Evolutionary conservation across 2,797 vertebrate species (phyloP), one percentile per base, ranked within the genome.

Genomic region (Clarias fuscus): DNA sequence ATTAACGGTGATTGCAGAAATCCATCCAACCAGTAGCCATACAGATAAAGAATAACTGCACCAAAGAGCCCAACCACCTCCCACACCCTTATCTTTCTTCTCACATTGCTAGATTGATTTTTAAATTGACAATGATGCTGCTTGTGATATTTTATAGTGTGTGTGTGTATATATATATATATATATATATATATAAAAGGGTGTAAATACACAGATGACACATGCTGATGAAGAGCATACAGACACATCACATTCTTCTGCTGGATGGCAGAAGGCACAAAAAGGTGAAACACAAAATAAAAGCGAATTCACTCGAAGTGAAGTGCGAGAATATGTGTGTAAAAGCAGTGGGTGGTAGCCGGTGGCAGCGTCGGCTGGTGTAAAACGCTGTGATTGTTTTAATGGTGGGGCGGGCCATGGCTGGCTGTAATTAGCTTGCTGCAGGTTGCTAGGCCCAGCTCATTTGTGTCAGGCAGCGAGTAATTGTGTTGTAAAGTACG

Each of bases 401-500:
- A 91, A 91, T 92, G 91, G 91, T 90, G 86, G 86, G 93, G 90
- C 89, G 90, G 68, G 84, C 89, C 86, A 81, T 88, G 89, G 85
- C 86, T 85, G 84, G 91, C 91, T 91, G 92, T 94, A 94, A 94
- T 95, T 94, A 94, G 92, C 93, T 94, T 91, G 91, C 91, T 93
- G 91, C 92, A 91, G 93, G 93, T 92, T 94, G 91, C 86, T 91
- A 87, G 92, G 90, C 91, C 91, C 89, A 65, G 84, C 93, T 95
- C 93, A 93, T 94, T 95, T 94, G 93, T 94, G 94, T 95, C 94
- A 95, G 92, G 86, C 91, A 87, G 89, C 85, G 90, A 93, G 92
- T 95, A 93, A 95, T 93, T 93, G 91, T 91, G 77, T 91, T 93
- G 93, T 93, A 94, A 95, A 94, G 93, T 94, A 94, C 89, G 87